Conservation (phyloP, 2,113 vertebrate genomes). For the Lutjanus erythropterus region DNA sequence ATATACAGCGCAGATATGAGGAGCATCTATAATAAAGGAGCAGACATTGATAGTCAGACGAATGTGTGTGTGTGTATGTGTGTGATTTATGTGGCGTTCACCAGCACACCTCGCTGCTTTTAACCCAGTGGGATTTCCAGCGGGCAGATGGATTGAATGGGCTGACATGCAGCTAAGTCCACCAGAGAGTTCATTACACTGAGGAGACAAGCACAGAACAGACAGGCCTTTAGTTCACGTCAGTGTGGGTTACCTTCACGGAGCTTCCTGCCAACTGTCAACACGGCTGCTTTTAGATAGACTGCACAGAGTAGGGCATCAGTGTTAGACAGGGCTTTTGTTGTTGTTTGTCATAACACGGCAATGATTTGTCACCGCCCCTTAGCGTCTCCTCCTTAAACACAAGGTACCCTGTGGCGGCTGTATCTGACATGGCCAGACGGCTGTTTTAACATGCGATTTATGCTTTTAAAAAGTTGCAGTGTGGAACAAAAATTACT, state of each 20-base stretch:
- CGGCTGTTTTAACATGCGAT: too few relatives aligned
- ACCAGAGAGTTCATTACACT: slow-evolving; percentile 29
- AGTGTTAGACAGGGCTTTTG: neutral
- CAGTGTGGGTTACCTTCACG: slow-evolving; percentile 14
- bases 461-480: too few relatives aligned
- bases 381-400: too few relatives aligned
- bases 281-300: neutral
- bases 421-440: too few relatives aligned
- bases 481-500: too few relatives aligned
- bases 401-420: too few relatives aligned
- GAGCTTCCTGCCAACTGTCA: neutral
- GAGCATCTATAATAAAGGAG: slow-evolving; percentile 69
- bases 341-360: too few relatives aligned
- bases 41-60: slow-evolving; percentile 12
- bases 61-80: slow-evolving; percentile 1
- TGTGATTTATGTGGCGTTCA: slow-evolving; percentile 32
- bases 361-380: too few relatives aligned
- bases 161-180: slow-evolving; percentile 39
- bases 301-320: neutral
- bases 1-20: slow-evolving; percentile 62
- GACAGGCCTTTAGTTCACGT: slow-evolving; percentile 26
- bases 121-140: slow-evolving; percentile 27
- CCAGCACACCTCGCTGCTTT: slow-evolving; percentile 30
- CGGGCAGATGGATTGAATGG: slow-evolving; percentile 39
- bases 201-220: slow-evolving; percentile 28